Evolutionary conservation across 2,888 invertebrate species (phyloP).

Genomic region (Lottia scabra): DNA sequence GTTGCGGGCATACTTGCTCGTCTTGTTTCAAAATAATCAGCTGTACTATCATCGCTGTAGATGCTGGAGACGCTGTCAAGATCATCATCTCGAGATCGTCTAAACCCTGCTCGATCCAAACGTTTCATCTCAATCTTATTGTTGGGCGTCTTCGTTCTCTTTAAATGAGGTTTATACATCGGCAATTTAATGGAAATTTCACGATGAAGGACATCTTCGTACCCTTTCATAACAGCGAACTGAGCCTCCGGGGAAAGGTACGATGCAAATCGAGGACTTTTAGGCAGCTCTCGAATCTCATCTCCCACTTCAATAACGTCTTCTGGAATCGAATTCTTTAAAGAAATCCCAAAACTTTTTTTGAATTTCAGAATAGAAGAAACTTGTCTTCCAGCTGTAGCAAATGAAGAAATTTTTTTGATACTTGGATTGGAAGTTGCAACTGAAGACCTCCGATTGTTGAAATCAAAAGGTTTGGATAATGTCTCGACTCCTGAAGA

Average conservation of each 20-base stretch:
- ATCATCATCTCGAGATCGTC: neutral
- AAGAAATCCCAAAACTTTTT: neutral
- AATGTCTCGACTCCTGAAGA: no score
- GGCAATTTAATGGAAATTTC: slow-evolving; percentile 43
- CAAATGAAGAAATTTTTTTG: neutral
- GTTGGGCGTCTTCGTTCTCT: slow-evolving; percentile 48
- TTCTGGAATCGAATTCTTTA: neutral
- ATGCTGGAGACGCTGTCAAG: neutral
- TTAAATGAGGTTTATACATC: slow-evolving; percentile 37
- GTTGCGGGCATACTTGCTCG: neutral
- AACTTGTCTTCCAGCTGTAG: neutral
- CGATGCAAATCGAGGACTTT: slow-evolving; percentile 57
- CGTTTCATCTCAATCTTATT: slow-evolving; percentile 19
- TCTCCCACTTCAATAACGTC: slow-evolving; percentile 5
- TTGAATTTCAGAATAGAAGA: neutral
- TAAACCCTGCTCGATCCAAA: neutral
- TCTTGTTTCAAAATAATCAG: neutral
- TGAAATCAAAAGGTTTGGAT: no score
- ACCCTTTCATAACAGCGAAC: slow-evolving; percentile 64
- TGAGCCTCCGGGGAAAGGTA: slow-evolving; percentile 63
- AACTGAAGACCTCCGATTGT: no score
- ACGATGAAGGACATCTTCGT: slow-evolving; percentile 59
- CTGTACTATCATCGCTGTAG: neutral
- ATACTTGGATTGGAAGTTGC: no score
- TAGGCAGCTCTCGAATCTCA: slow-evolving; percentile 49